A percentile compares a stretch with the other conserved stretches of the same genome.
Evolutionary conservation across 2,797 vertebrate genomes (phyloP).

Genomic region (Rachycentron canadum): DNA sequence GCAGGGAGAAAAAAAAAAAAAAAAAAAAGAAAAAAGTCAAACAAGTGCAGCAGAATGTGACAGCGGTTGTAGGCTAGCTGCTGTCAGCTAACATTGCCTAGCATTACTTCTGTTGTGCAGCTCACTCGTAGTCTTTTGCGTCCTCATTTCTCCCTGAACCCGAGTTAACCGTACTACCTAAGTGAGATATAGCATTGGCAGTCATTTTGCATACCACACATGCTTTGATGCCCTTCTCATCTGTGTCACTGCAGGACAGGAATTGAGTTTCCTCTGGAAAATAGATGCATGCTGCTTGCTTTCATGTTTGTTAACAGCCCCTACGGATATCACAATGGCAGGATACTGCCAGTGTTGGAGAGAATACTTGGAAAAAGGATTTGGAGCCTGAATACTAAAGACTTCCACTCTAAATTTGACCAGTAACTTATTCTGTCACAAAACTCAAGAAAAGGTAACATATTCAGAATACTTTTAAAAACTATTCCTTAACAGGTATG

Average conservation of each 20-base stretch:
- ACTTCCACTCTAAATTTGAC: conserved; percentile 24
- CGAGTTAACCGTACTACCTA: conserved; percentile 44
- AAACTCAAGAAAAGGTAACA: background rate
- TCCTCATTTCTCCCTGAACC: conserved; percentile 27
- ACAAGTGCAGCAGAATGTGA: conserved; percentile 19
- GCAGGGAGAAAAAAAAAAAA: conserved; percentile 3
- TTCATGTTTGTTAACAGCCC: conserved; percentile 75
- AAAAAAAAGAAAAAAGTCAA: conserved; percentile 17
- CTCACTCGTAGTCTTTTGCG: conserved; percentile 14
- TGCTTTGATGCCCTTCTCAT: conserved; percentile 65
- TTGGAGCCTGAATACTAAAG: conserved; percentile 31
- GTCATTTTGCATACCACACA: conserved; percentile 60
- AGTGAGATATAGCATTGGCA: conserved; percentile 43
- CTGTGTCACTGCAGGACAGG: conserved; percentile 65
- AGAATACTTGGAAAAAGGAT: conserved; percentile 14
- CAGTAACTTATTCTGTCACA: conserved; percentile 17
- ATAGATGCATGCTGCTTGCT: conserved; percentile 61
- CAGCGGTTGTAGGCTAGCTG: background rate
- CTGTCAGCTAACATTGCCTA: conserved; percentile 26
- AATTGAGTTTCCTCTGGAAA: conserved; percentile 71
- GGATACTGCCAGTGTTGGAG: conserved; percentile 23
- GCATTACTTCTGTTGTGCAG: conserved; percentile 11
- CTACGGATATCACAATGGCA: conserved; percentile 40
- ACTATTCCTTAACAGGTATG: background rate
- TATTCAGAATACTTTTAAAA: conserved; percentile 15